Evolutionary conservation across 2,888 invertebrate genomes (phyloP).

Genomic region (Corythucha ciliata): DNA sequence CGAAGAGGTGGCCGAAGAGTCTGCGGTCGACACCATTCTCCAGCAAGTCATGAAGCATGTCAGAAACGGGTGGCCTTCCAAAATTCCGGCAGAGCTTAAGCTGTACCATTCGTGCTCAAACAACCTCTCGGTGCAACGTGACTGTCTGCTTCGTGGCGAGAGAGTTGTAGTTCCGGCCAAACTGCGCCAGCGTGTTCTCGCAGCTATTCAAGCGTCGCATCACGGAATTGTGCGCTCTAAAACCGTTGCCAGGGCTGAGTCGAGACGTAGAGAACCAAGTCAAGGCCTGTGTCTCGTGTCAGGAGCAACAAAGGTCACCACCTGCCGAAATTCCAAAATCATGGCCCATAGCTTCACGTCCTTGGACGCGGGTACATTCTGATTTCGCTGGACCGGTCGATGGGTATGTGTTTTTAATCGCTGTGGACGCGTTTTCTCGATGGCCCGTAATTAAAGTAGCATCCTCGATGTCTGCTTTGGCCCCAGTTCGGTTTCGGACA

Average conservation of each 20-base stretch:
- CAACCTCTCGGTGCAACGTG: too few species aligned
- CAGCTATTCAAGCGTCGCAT: conserved; percentile 5
- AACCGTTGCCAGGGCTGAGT: background rate
- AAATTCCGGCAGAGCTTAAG: too few species aligned
- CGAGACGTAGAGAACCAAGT: background rate
- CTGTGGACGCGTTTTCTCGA: conserved; percentile 23
- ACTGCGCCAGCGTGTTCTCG: background rate
- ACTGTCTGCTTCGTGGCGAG: too few species aligned
- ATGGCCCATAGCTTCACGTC: conserved; percentile 6
- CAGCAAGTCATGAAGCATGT: too few species aligned
- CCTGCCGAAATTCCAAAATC: conserved; percentile 11
- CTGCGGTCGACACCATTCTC: background rate
- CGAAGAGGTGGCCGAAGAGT: background rate
- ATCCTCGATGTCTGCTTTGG: conserved; percentile 1
- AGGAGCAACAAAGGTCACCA: background rate
- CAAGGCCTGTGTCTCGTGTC: background rate
- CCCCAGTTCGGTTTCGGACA: conserved; percentile 5
- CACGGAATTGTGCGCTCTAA: conserved; percentile 3
- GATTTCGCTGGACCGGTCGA: conserved; percentile 23
- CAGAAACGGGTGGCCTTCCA: too few species aligned
- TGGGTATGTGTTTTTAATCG: conserved; percentile 14
- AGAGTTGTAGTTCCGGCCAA: conserved; percentile 10
- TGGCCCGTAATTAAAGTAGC: conserved; percentile 17
- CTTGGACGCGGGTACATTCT: conserved; percentile 13
- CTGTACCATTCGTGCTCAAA: too few species aligned